These are phyloP conservation scores for Calycopis cecrops DNA, from an alignment of 1,140 invertebrate species.

Conservation along the genomic window DNA sequence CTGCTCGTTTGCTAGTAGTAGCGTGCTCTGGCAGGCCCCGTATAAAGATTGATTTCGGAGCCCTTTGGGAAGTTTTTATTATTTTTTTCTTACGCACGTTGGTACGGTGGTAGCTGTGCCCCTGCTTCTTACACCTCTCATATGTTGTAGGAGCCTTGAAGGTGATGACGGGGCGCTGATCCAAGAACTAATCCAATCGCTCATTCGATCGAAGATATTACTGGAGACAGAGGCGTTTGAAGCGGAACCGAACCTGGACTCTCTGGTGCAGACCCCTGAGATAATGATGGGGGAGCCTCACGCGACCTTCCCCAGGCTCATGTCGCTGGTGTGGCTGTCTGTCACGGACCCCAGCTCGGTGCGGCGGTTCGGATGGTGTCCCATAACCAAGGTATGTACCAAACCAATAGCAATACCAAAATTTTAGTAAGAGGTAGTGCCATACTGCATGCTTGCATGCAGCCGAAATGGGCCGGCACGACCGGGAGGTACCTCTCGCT, in stretches of 20 bases:
- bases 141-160: constrained; percentile 49
- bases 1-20: too few species aligned
- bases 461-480: too few species aligned
- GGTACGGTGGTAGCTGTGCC: too few species aligned
- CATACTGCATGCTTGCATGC: too few species aligned
- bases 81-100: too few species aligned
- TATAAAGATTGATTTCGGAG: too few species aligned
- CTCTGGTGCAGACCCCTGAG: constrained; percentile 45
- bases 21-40: too few species aligned
- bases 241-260: constrained; percentile 46
- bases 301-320: constrained; percentile 51
- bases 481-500: too few species aligned
- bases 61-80: too few species aligned
- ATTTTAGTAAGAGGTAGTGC: too few species aligned
- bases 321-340: constrained; percentile 48
- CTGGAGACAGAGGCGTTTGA: constrained; percentile 49
- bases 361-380: constrained; percentile 54
- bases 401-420: too few species aligned
- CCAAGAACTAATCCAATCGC: constrained; percentile 37
- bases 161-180: constrained; percentile 45
- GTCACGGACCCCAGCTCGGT: constrained; percentile 40
- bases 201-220: constrained; percentile 44
- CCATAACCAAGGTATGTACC: constrained; percentile 43
- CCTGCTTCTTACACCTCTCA: too few species aligned
- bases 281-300: constrained; percentile 58